Evolutionary conservation across 1,140 invertebrate genomes (phyloP).

Genomic region (Cepaea nemoralis): DNA sequence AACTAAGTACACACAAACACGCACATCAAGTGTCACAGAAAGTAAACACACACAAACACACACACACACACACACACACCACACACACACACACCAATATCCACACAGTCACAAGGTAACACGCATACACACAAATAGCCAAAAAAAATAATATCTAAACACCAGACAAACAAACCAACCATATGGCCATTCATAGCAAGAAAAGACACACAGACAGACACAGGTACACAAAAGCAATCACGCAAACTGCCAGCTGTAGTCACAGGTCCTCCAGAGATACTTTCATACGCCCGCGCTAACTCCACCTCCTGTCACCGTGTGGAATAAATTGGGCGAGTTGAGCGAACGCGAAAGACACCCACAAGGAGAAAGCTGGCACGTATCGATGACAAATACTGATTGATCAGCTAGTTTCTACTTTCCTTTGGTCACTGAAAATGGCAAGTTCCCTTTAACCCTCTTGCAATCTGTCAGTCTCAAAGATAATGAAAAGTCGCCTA

Average conservation of each 20-base stretch:
- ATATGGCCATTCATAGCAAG: too few relatives aligned
- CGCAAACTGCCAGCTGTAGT: background rate
- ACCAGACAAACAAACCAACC: too few relatives aligned
- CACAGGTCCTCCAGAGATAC: too few relatives aligned
- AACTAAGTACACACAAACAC: too few relatives aligned
- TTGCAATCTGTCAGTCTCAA: slow-evolving; percentile 6
- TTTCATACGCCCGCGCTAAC: background rate
- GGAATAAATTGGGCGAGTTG: background rate
- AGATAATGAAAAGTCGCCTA: slow-evolving; percentile 7
- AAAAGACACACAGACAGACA: too few relatives aligned
- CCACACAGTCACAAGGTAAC: too few relatives aligned
- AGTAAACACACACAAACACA: too few relatives aligned
- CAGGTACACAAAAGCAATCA: background rate
- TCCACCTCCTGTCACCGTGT: background rate
- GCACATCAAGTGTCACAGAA: too few relatives aligned
- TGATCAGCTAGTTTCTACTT: slow-evolving; percentile 13
- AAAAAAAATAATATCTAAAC: too few relatives aligned
- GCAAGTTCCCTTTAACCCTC: slow-evolving; percentile 7
- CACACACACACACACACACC: too few relatives aligned
- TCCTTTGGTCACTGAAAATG: slow-evolving; percentile 9
- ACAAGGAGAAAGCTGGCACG: background rate
- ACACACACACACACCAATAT: too few relatives aligned
- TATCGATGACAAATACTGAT: slow-evolving; percentile 7
- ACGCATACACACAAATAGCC: too few relatives aligned
- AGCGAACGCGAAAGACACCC: background rate